Evolutionary conservation across 1,140 invertebrate species (phyloP).

Genomic region (Leptestheria dahalacensis): DNA sequence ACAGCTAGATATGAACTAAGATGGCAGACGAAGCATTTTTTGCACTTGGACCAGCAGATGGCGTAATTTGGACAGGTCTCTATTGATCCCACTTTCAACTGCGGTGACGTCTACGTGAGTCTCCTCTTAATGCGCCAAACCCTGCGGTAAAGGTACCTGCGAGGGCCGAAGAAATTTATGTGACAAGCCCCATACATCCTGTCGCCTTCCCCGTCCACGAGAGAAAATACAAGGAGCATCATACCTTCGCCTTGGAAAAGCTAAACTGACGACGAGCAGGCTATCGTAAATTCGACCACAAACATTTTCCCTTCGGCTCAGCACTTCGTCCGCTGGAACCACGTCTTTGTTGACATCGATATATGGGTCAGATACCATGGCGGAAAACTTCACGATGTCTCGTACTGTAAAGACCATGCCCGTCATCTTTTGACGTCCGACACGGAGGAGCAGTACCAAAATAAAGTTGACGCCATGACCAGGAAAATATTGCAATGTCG

Average conservation of each 20-base stretch:
- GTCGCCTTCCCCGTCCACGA: not conserved
- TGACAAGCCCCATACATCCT: not conserved
- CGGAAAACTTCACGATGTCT: not conserved
- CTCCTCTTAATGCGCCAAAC: not conserved
- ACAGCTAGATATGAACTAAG: too few relatives aligned
- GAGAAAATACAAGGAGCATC: not conserved
- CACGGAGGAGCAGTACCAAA: not conserved
- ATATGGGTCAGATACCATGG: not conserved
- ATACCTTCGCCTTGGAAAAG: not conserved
- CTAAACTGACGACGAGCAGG: not conserved
- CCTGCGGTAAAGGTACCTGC: not conserved
- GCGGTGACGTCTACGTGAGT: not conserved
- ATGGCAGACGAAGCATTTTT: too few relatives aligned
- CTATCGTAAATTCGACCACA: not conserved
- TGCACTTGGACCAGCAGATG: too few relatives aligned
- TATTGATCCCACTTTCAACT: not conserved
- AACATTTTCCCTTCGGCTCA: not conserved
- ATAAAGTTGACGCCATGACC: not conserved
- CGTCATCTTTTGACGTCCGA: not conserved
- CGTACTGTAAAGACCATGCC: not conserved
- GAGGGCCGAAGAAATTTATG: not conserved
- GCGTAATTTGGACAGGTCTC: too few relatives aligned
- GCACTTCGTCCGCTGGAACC: not conserved
- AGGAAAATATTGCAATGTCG: not conserved
- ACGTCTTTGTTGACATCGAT: not conserved